These are phyloP conservation scores for Lagopus muta DNA, from an alignment of 2,113 vertebrate genomes.

Conservation along the genomic window DNA sequence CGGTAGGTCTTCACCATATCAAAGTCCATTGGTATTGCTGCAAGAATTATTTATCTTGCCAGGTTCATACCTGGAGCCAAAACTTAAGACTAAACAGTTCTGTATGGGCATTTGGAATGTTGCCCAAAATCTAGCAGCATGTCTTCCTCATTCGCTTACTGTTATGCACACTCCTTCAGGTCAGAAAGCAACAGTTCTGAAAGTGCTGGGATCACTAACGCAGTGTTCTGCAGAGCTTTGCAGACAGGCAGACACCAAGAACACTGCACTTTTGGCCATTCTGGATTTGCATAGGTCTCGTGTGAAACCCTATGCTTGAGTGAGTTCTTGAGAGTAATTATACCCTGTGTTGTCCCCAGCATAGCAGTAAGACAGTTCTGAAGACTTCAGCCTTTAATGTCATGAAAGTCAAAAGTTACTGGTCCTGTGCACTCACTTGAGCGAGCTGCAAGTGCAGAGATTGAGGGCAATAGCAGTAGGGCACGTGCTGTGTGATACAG, in stretches of 20 bases:
- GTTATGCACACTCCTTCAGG: accelerated
- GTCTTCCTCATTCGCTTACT: not conserved
- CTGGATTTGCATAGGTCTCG: not conserved
- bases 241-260: not conserved
- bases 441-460: too few species aligned
- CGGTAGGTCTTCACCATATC: not conserved
- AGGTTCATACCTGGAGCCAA: not conserved
- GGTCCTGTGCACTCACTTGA: not conserved
- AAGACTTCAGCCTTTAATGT: not conserved
- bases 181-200: not conserved
- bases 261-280: not conserved
- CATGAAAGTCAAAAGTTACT: not conserved
- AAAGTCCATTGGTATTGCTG: not conserved
- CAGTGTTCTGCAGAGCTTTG: not conserved
- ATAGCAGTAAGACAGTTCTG: not conserved
- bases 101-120: not conserved
- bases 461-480: not conserved
- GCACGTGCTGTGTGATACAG: accelerated
- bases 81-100: not conserved
- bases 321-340: not conserved
- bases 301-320: not conserved
- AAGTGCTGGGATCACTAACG: not conserved
- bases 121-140: not conserved
- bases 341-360: not conserved
- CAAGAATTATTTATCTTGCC: not conserved